A percentile compares a stretch with the other conserved stretches of the same genome.
Conservation (phyloP, 2,113 vertebrate genomes). For the Pygoscelis adeliae region DNA sequence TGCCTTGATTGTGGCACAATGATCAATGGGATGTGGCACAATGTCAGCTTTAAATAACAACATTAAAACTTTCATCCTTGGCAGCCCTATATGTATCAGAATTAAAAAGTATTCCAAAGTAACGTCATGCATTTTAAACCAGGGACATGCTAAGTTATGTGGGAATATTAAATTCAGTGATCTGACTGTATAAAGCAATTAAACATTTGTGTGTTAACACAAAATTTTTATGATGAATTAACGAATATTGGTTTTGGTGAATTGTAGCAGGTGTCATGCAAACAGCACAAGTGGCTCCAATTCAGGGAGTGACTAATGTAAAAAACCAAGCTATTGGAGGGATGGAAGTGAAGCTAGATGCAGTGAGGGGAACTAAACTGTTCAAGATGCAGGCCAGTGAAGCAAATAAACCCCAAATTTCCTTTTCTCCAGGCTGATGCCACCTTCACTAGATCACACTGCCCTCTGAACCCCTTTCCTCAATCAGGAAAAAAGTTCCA, state of each 20-base stretch:
- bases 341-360: neutral
- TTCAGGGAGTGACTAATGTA: neutral
- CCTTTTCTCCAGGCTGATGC: neutral
- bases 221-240: neutral
- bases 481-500: neutral
- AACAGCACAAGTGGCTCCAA: neutral
- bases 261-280: neutral
- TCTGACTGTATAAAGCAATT: neutral
- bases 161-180: neutral
- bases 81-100: neutral
- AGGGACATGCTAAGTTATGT: neutral
- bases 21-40: neutral
- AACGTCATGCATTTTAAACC: neutral
- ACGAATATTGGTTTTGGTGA: neutral
- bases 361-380: neutral
- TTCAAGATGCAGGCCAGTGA: neutral
- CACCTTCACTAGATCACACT: neutral
- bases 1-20: neutral
- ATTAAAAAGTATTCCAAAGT: neutral
- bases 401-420: neutral
- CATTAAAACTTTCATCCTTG: neutral
- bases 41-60: neutral
- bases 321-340: neutral
- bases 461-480: neutral
- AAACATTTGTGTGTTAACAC: neutral